A percentile compares a stretch with the other conserved stretches of the same genome.
phyloP scores from a whole-genome alignment of 2,797 vertebrate genomes.

The Anguilla marmorata region DNA sequence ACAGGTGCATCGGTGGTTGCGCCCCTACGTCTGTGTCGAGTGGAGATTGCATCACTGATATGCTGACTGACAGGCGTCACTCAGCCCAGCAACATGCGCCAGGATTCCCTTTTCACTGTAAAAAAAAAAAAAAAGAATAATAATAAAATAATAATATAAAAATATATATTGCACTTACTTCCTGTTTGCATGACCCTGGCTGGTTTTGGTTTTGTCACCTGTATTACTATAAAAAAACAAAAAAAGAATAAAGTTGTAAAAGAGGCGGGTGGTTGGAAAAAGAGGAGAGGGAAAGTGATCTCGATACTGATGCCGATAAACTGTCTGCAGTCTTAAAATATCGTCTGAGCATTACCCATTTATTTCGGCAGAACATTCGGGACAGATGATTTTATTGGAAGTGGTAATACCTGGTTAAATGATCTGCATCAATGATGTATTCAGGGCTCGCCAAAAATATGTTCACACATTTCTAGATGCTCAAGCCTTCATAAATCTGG shows the following conservation, averaged over 20 bases:
- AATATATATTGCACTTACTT: too few relatives aligned
- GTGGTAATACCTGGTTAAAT: slow-evolving; percentile 5
- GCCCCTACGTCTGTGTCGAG: background rate
- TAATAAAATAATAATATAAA: too few relatives aligned
- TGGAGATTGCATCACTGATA: background rate
- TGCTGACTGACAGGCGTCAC: background rate
- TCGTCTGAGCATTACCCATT: background rate
- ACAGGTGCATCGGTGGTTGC: background rate
- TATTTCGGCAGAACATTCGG: background rate
- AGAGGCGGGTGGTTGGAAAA: background rate
- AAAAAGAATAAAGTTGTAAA: background rate
- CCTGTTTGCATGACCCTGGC: too few relatives aligned
- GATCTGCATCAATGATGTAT: background rate
- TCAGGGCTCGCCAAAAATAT: background rate
- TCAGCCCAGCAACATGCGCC: background rate
- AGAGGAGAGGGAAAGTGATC: background rate
- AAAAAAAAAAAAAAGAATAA: too few relatives aligned
- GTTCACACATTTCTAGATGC: background rate
- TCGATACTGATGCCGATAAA: background rate
- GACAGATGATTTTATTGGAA: background rate
- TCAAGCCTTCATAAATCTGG: background rate
- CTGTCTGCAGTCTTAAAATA: background rate
- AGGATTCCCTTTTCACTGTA: too few relatives aligned
- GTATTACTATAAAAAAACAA: background rate
- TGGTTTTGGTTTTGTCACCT: too few relatives aligned